Evolutionary conservation across 2,888 invertebrate species (phyloP).

Genomic region (Zaprionus lineosus): DNA sequence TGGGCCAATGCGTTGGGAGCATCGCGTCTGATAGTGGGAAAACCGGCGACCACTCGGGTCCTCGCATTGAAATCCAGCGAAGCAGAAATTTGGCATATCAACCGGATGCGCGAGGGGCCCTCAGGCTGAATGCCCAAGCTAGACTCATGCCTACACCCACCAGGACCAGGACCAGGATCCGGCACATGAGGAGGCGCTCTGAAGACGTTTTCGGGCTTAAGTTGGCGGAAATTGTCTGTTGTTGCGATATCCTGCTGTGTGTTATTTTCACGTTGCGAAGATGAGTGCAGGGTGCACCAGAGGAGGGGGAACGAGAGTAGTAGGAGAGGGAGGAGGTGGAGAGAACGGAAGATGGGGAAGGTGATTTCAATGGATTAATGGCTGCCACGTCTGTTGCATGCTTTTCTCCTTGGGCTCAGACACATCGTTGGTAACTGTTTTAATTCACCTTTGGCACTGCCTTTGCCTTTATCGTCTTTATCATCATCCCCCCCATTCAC

Average conservation of each 20-base stretch:
- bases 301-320: conserved; percentile 35
- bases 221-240: conserved; percentile 81
- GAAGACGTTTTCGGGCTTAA: conserved; percentile 70
- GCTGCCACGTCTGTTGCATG: conserved; percentile 65
- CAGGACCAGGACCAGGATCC: no score
- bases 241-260: conserved; percentile 81
- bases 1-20: conserved; percentile 31
- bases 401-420: conserved; percentile 25
- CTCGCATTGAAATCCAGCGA: conserved; percentile 67
- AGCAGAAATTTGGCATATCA: conserved; percentile 73
- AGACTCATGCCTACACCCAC: no score
- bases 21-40: conserved; percentile 4
- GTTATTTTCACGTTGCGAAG: conserved; percentile 79
- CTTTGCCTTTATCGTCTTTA: conserved; percentile 24
- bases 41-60: conserved; percentile 34
- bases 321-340: no score
- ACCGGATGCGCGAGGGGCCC: conserved; percentile 56
- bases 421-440: conserved; percentile 28
- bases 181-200: conserved; percentile 17
- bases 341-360: no score
- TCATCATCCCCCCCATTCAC: no score
- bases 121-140: conserved; percentile 17
- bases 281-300: conserved; percentile 22
- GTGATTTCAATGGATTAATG: conserved; percentile 75
- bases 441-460: conserved; percentile 42